A percentile compares a stretch with the other conserved stretches of the same genome.
These are phyloP conservation scores for Oscheius sp. DNA, from an alignment of 2,888 invertebrate genomes.

Conservation along the genomic window DNA sequence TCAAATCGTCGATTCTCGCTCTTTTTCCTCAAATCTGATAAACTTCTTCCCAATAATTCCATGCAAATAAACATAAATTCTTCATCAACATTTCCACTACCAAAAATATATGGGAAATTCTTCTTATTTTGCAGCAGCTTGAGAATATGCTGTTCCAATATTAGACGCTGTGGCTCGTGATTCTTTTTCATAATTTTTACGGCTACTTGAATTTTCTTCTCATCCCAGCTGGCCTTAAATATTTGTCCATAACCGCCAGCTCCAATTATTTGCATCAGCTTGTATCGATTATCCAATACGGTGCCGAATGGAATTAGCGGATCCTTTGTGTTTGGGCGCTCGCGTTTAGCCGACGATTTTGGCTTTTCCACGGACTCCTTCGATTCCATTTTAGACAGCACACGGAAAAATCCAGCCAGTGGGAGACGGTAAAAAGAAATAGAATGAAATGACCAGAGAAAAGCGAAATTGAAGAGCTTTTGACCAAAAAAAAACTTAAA, in stretches of 20 bases:
- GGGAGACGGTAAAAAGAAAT: no score
- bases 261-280: conserved; percentile 14
- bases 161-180: conserved; percentile 23
- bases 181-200: conserved; percentile 18
- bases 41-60: conserved; percentile 36
- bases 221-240: conserved; percentile 7
- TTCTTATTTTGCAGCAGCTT: conserved; percentile 10
- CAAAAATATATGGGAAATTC: conserved; percentile 7
- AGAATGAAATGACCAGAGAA: no score
- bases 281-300: neutral
- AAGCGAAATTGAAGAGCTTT: no score
- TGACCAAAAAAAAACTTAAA: no score
- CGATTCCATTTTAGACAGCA: no score
- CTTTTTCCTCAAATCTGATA: conserved; percentile 33
- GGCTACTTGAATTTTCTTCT: conserved; percentile 16
- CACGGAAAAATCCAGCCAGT: no score
- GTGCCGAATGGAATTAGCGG: conserved; percentile 27
- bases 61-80: conserved; percentile 29
- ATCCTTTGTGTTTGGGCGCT: conserved; percentile 10
- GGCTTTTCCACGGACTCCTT: no score
- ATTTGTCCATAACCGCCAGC: conserved; percentile 36
- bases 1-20: conserved; percentile 19
- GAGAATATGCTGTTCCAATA: conserved; percentile 30
- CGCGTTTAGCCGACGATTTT: neutral
- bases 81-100: conserved; percentile 27